These are phyloP conservation scores for Paguma larvata DNA, from an alignment of 2,797 vertebrate species.

Conservation along the genomic window DNA sequence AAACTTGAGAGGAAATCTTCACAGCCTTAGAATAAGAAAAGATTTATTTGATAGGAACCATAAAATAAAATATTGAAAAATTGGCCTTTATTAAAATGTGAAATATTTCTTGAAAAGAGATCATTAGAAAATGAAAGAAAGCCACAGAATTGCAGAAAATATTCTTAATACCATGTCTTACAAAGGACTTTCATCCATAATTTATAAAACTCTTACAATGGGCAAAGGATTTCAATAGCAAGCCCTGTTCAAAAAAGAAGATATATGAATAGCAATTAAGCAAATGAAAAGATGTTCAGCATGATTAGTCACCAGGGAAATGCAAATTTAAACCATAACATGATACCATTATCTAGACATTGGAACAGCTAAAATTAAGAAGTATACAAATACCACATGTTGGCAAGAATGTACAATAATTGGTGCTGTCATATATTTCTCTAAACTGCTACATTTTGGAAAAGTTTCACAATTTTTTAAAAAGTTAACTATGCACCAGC, in stretches of 20 bases:
- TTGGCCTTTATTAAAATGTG: conserved; percentile 10
- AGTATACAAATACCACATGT: background rate
- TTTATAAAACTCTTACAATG: conserved; percentile 13
- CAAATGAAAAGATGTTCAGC: conserved; percentile 30
- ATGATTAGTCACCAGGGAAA: conserved; percentile 11
- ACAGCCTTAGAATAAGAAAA: background rate
- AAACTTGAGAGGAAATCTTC: conserved; percentile 33
- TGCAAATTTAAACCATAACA: conserved; percentile 10
- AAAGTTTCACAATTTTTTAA: background rate
- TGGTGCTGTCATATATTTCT: background rate
- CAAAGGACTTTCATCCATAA: conserved; percentile 4
- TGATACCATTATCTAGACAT: background rate
- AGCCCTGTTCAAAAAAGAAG: background rate
- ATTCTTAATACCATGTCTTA: background rate
- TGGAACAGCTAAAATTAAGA: conserved; percentile 49
- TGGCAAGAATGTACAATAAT: background rate
- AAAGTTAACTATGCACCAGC: background rate
- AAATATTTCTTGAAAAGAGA: conserved; percentile 36
- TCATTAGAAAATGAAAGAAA: conserved; percentile 40
- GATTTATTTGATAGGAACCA: background rate
- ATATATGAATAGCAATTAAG: background rate
- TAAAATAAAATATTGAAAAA: conserved; percentile 17
- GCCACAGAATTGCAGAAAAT: background rate
- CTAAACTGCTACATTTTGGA: background rate
- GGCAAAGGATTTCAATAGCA: background rate